phyloP scores from a whole-genome alignment of 2,113 vertebrate species.

The Poeciliopsis retropinna region DNA sequence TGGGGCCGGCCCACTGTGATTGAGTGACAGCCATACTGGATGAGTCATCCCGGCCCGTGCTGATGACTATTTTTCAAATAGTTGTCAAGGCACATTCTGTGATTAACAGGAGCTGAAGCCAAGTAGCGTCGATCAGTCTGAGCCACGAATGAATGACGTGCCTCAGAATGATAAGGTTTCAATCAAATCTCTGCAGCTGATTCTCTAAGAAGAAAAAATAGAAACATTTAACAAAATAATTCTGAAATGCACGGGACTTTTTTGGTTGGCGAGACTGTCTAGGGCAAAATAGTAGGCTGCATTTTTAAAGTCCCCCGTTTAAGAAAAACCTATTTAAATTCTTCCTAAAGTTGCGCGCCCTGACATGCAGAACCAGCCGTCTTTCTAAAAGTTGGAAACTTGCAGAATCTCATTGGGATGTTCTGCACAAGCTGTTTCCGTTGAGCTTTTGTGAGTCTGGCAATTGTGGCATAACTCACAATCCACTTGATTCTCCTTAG shows the following conservation, averaged over 20 bases:
- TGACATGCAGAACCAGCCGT: background rate
- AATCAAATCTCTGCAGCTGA: background rate
- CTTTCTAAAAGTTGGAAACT: background rate
- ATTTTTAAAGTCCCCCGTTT: background rate
- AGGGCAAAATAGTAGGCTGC: background rate
- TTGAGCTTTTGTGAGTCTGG: background rate
- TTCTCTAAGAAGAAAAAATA: background rate
- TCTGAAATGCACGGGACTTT: background rate
- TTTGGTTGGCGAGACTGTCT: background rate
- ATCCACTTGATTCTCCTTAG: background rate
- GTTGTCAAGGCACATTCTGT: constrained; percentile 61
- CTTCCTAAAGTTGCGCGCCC: too few species aligned
- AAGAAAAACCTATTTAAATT: background rate
- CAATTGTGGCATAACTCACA: background rate
- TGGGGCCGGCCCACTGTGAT: constrained; percentile 52
- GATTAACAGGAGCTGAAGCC: constrained; percentile 56
- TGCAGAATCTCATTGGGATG: background rate
- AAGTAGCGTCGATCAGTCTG: constrained; percentile 34
- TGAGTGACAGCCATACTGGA: constrained; percentile 66
- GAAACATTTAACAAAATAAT: background rate
- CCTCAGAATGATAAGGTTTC: constrained; percentile 10
- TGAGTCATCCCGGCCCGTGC: constrained; percentile 57
- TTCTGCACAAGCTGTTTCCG: background rate
- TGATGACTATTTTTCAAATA: constrained; percentile 62
- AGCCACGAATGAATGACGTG: constrained; percentile 4